Percentiles rank a stretch among this genome's conserved stretches.
Evolutionary conservation across 2,797 vertebrate species (phyloP).

Genomic region (Artibeus jamaicensis): DNA sequence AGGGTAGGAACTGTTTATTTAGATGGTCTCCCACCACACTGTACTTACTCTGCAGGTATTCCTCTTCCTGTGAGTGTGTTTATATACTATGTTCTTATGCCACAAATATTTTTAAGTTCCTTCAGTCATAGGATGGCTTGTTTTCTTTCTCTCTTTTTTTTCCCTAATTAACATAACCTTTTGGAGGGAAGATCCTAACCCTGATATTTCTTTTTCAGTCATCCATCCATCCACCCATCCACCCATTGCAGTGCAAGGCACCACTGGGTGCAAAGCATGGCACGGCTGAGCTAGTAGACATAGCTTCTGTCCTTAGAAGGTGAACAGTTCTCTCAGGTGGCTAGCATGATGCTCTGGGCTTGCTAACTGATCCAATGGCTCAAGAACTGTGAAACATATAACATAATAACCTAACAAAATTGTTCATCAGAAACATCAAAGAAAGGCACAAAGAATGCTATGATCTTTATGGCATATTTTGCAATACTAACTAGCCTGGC

Average conservation of each 20-base stretch:
- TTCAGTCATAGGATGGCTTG: not conserved
- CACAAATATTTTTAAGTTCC: not conserved
- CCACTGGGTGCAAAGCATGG: not conserved
- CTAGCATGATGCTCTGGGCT: not conserved
- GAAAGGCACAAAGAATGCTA: not conserved
- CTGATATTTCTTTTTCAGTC: not conserved
- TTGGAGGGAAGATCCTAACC: not conserved
- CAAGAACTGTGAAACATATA: not conserved
- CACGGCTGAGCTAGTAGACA: not conserved
- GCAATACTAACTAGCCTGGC: not conserved
- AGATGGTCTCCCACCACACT: not conserved
- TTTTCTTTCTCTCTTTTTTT: not conserved
- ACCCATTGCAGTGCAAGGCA: not conserved
- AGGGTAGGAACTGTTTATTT: not conserved
- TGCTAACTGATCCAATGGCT: not conserved
- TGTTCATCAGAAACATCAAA: not conserved
- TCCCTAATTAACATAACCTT: not conserved
- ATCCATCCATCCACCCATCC: not conserved
- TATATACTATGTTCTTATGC: not conserved
- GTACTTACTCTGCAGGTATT: not conserved
- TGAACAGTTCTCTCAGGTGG: not conserved
- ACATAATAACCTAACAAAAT: not conserved
- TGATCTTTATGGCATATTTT: not conserved
- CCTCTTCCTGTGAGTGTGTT: not conserved
- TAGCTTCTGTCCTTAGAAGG: not conserved